Evolutionary conservation across 2,888 invertebrate genomes (phyloP).

Genomic region (Dichetophora obliterata): DNA sequence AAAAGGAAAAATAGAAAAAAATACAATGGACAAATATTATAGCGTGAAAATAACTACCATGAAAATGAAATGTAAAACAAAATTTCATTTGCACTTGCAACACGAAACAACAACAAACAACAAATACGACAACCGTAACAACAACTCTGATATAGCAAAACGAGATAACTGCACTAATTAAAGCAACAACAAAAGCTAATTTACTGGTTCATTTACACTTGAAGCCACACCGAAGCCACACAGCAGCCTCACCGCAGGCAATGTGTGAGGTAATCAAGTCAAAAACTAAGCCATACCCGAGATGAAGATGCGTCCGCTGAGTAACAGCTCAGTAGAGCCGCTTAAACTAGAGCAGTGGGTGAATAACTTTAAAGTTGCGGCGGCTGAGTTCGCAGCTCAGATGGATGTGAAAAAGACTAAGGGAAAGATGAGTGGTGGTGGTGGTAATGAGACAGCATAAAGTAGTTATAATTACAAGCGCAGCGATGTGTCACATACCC

Average conservation of each 20-base stretch:
- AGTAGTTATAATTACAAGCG: no score
- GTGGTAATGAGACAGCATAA: no score
- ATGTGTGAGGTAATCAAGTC: conserved; percentile 12
- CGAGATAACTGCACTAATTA: not conserved
- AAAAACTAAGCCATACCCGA: not conserved
- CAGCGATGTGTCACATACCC: no score
- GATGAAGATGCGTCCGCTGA: not conserved
- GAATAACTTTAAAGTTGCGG: not conserved
- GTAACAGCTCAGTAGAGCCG: not conserved
- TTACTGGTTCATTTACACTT: conserved; percentile 32
- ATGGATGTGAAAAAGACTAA: no score
- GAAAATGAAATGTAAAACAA: not conserved
- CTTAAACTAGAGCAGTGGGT: conserved; percentile 7
- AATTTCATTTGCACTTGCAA: conserved; percentile 3
- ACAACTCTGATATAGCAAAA: no score
- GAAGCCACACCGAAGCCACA: conserved; percentile 5
- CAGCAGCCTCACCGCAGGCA: not conserved
- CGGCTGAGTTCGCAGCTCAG: not conserved
- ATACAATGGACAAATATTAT: not conserved
- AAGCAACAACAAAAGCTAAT: conserved; percentile 19
- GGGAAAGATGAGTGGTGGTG: no score
- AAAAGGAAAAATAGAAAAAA: not conserved
- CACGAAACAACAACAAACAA: not conserved
- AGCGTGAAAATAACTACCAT: no score
- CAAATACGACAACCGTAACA: not conserved